Evolutionary conservation across 2,888 invertebrate species (phyloP).

Genomic region (Tetheella fluctuosa): DNA sequence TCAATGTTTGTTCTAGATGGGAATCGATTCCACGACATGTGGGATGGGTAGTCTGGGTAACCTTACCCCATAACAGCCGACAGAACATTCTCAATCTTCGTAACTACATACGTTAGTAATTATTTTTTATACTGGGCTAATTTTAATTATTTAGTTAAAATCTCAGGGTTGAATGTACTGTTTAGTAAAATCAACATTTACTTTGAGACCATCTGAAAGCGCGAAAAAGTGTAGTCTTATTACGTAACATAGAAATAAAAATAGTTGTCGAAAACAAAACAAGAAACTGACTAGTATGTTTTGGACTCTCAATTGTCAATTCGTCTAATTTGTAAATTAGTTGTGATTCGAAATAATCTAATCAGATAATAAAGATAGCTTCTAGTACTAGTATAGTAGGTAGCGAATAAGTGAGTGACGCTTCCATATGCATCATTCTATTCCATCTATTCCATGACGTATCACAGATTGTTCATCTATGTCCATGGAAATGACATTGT

Average conservation of each 20-base stretch:
- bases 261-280: background rate
- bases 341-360: background rate
- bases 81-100: too few relatives aligned
- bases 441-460: background rate
- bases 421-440: slow-evolving; percentile 22
- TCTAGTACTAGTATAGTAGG: background rate
- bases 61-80: too few relatives aligned
- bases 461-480: background rate
- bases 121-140: too few relatives aligned
- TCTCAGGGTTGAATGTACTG: too few relatives aligned
- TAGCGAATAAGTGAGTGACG: slow-evolving; percentile 25
- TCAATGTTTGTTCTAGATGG: too few relatives aligned
- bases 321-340: background rate
- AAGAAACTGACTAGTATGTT: background rate
- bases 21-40: too few relatives aligned
- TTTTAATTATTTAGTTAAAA: too few relatives aligned
- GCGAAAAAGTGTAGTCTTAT: too few relatives aligned
- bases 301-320: background rate
- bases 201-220: too few relatives aligned
- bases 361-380: background rate
- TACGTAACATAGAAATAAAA: background rate
- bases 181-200: too few relatives aligned
- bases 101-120: too few relatives aligned
- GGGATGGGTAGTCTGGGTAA: too few relatives aligned
- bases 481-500: slow-evolving; percentile 7